These are phyloP conservation scores for Balaeniceps rex DNA, from an alignment of 2,113 vertebrate genomes.

Conservation along the genomic window DNA sequence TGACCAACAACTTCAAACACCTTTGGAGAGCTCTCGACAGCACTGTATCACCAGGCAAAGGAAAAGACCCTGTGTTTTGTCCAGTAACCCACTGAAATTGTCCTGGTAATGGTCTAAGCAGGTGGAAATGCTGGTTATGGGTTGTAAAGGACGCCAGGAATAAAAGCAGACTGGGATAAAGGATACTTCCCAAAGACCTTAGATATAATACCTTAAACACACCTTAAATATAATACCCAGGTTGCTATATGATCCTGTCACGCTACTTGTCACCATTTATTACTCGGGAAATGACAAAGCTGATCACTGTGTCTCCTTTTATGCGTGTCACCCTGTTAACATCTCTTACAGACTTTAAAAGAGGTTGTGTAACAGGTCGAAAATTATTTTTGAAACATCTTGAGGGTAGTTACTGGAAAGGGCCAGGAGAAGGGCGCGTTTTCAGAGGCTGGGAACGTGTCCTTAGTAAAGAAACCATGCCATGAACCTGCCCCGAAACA, in stretches of 20 bases:
- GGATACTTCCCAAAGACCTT: not conserved
- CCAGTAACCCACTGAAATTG: not conserved
- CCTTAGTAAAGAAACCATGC: accelerated
- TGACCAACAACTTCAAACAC: not conserved
- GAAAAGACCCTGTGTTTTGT: not conserved
- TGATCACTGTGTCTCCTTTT: not conserved
- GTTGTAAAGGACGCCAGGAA: not conserved
- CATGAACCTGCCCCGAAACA: not conserved
- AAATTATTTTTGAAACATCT: not conserved
- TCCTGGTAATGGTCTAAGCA: not conserved
- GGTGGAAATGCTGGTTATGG: not conserved
- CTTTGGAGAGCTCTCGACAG: not conserved
- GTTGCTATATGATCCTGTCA: not conserved
- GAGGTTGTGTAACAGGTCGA: not conserved
- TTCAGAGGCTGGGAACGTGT: too few species aligned
- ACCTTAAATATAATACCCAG: not conserved
- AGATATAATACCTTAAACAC: not conserved
- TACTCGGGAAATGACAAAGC: not conserved
- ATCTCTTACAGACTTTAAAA: not conserved
- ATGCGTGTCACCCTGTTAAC: not conserved
- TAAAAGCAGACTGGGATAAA: not conserved
- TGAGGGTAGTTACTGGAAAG: too few species aligned
- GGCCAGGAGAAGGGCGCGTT: accelerated
- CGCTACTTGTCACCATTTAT: not conserved
- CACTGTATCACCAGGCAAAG: not conserved